phyloP scores from a whole-genome alignment of 1,140 invertebrate species.

The Spodoptera litura region DNA sequence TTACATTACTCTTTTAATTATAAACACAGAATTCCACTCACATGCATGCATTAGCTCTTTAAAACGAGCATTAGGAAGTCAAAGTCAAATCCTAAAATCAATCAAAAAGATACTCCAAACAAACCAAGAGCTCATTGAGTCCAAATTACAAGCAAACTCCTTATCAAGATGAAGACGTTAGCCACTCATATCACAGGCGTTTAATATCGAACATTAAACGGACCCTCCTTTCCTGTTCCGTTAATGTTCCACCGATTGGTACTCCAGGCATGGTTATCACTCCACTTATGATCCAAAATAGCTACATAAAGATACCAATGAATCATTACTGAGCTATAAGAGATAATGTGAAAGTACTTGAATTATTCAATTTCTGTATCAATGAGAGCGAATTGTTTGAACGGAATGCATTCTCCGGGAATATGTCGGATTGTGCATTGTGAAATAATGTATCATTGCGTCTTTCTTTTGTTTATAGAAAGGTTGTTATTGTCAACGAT shows the following conservation, averaged over 20 bases:
- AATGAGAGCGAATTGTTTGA: slow-evolving; percentile 38
- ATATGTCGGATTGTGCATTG: slow-evolving; percentile 19
- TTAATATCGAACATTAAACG: slow-evolving; percentile 45
- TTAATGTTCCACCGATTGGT: slow-evolving; percentile 74
- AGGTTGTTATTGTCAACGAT: slow-evolving; percentile 14
- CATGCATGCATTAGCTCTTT: neutral
- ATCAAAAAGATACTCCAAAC: slow-evolving; percentile 7
- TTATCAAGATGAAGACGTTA: slow-evolving; percentile 38
- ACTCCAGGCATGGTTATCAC: slow-evolving; percentile 66
- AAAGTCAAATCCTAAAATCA: neutral
- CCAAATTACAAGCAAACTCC: slow-evolving; percentile 20
- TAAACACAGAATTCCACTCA: no score
- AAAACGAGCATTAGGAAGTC: neutral
- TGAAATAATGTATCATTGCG: slow-evolving; percentile 14
- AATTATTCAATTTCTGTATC: slow-evolving; percentile 35
- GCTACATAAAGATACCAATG: slow-evolving; percentile 62
- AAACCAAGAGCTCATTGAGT: neutral
- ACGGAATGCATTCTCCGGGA: slow-evolving; percentile 30
- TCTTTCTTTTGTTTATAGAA: slow-evolving; percentile 16
- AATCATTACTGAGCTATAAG: slow-evolving; percentile 59
- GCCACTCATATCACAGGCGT: slow-evolving; percentile 40
- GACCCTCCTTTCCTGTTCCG: slow-evolving; percentile 53
- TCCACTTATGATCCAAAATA: slow-evolving; percentile 75
- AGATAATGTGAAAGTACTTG: slow-evolving; percentile 53
- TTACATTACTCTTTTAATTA: no score